Conservation (phyloP, 2,888 invertebrate species). For the Heliconius sara region DNA sequence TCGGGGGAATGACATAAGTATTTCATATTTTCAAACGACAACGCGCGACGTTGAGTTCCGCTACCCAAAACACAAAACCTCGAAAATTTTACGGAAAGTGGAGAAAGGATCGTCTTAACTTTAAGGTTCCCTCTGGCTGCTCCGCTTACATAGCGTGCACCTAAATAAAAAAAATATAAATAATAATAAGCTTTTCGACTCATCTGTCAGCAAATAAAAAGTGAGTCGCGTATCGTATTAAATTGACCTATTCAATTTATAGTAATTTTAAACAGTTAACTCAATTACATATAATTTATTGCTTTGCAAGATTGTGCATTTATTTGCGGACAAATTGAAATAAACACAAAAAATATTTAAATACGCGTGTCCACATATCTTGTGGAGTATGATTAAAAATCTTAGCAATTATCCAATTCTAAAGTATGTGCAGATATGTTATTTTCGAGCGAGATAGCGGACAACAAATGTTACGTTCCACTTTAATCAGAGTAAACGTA, state of each 20-base stretch:
- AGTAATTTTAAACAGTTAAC: conserved; percentile 58
- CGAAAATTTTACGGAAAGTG: no score
- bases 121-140: no score
- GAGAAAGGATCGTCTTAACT: no score
- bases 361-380: conserved; percentile 57
- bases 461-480: conserved; percentile 48
- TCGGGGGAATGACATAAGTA: no score
- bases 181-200: not conserved
- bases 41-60: no score
- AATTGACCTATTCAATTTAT: conserved; percentile 58
- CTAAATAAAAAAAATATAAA: not conserved
- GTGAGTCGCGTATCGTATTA: conserved; percentile 44
- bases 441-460: conserved; percentile 67
- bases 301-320: conserved; percentile 55
- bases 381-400: conserved; percentile 64
- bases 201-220: conserved; percentile 31
- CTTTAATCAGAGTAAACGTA: conserved; percentile 67
- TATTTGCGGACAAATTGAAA: conserved; percentile 61
- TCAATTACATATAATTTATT: conserved; percentile 58
- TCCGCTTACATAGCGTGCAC: no score
- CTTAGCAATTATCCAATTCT: conserved; percentile 75
- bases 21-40: no score
- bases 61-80: no score
- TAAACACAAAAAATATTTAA: conserved; percentile 59
- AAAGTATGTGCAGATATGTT: conserved; percentile 69